A percentile compares a stretch with the other conserved stretches of the same genome.
Evolutionary conservation across 2,888 invertebrate species (phyloP).

Genomic region (Tenthredo distinguenda): DNA sequence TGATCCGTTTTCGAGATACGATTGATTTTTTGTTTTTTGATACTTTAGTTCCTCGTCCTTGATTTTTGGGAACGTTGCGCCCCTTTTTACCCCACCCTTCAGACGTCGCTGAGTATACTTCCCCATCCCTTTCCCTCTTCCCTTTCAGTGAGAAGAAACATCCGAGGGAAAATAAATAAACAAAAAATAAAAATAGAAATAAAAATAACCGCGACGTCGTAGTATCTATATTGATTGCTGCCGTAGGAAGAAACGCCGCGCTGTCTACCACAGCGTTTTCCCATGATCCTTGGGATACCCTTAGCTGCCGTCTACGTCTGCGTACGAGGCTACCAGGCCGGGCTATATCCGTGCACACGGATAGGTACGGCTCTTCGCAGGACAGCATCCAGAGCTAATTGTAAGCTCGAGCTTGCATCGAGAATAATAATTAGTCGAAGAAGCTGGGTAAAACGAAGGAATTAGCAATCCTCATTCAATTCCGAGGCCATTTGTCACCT

Average conservation of each 20-base stretch:
- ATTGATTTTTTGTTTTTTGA: not conserved
- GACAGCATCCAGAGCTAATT: slow-evolving; percentile 1
- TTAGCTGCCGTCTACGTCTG: slow-evolving; percentile 22
- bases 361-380: not conserved
- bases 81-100: no score
- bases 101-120: not conserved
- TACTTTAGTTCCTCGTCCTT: no score
- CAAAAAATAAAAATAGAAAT: not conserved
- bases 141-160: not conserved
- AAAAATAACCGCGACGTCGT: not conserved
- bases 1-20: not conserved
- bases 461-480: not conserved
- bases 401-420: not conserved
- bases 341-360: not conserved
- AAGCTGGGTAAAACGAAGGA: not conserved
- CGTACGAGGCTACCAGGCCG: not conserved
- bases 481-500: not conserved
- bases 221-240: slow-evolving; percentile 33
- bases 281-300: slow-evolving; percentile 16
- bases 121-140: not conserved
- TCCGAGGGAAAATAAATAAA: not conserved
- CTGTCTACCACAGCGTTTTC: slow-evolving; percentile 48
- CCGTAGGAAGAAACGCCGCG: slow-evolving; percentile 42
- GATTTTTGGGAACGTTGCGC: no score
- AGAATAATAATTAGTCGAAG: not conserved